Evolutionary conservation across 30 jellyfish, hydroid and myxozoan genomes (phyloP), one percentile per base, ranked within the genome.

Genomic region (Aurelia sp.): DNA sequence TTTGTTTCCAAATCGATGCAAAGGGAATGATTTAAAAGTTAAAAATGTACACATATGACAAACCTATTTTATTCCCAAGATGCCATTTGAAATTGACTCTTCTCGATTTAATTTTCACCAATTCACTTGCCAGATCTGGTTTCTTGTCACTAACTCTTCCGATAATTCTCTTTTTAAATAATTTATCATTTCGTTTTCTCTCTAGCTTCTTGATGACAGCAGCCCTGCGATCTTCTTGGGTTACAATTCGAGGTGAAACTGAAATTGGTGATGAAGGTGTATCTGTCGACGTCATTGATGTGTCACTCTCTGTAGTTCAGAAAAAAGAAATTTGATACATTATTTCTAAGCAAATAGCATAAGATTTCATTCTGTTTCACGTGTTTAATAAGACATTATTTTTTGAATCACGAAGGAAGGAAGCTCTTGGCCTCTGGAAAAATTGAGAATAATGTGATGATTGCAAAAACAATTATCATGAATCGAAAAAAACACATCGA

Each of bases 51-150:
- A 67, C 3, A 19, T 21, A 62, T 27, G 38, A 62, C 72, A 10
- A 62, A 95, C 99, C 99, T 15, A 95, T 88, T 62, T 89, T 89
- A 33, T 68, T 78, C 50, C 99, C 99, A 41, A 95, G 95, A 55
- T 80, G 99, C 99, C 99, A 95, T 74, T 95, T 95, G 80, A 95
- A 95, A 72, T 84, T 90, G 17, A 95, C 99, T 60, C 93, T 79
- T 55, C 97, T 67, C 18, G 92, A 94, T 72, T 86, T 90, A 48
- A 94, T 65, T 53, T 89, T 96, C 38, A 84, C 93, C 51, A 90
- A 81, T 38, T 85, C 96, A 80, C 91, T 73, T 5, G 97, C 97
- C 19, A 85, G 59, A 61, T 84, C 84, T 12, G 99, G 91, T 52
- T 85, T 80, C 74, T 75, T 80, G 73, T 85, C 85, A 59, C 98